Percentiles rank a stretch among this genome's conserved stretches.
Evolutionary conservation across 2,113 vertebrate species (phyloP).

Genomic region (Brachypteracias leptosomus): DNA sequence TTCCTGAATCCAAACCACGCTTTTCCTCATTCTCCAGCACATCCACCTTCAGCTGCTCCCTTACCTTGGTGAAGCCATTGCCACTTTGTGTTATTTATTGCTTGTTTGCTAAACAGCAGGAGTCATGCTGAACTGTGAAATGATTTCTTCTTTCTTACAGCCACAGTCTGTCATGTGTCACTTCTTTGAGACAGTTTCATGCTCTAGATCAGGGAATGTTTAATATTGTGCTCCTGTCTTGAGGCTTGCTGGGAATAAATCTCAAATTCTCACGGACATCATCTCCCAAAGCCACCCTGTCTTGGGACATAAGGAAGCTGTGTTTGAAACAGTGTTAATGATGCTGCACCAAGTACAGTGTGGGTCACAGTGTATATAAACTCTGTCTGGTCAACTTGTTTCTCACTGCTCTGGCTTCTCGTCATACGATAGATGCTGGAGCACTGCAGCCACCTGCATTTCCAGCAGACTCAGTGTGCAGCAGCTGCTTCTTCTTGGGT

Average conservation of each 20-base stretch:
- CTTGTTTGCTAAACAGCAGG: background rate
- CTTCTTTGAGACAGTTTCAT: background rate
- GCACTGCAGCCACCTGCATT: background rate
- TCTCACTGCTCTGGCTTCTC: background rate
- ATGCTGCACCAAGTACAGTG: background rate
- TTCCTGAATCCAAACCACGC: background rate
- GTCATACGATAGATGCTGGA: background rate
- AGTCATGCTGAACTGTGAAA: background rate
- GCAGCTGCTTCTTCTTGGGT: background rate
- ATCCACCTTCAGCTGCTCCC: background rate
- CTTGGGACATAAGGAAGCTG: background rate
- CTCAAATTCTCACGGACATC: background rate
- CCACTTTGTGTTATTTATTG: background rate
- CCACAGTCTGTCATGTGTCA: background rate
- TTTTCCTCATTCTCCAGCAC: background rate
- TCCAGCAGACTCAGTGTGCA: background rate
- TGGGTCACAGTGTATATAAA: rapidly evolving
- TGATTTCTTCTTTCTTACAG: background rate
- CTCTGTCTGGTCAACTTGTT: background rate
- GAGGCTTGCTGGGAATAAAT: background rate
- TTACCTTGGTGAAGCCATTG: background rate
- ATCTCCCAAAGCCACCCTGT: background rate
- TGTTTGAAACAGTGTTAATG: background rate
- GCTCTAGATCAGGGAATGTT: background rate
- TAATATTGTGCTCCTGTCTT: background rate